Conservation (phyloP, 2,888 invertebrate species). For the Elysia crispata region DNA sequence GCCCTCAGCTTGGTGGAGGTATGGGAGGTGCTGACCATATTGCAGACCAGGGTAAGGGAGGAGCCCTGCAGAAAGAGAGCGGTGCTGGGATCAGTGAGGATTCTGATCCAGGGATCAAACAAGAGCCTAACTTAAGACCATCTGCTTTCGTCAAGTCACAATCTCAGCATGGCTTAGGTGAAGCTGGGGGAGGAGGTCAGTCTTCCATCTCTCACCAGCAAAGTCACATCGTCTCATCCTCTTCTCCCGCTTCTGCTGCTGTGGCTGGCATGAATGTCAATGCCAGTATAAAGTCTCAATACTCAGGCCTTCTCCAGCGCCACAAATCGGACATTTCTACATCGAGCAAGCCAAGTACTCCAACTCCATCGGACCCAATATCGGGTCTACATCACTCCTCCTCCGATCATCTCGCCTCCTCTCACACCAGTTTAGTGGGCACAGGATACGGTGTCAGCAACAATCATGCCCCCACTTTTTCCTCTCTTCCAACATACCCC, state of each 20-base stretch:
- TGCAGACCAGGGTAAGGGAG: background rate
- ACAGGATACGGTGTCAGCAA: background rate
- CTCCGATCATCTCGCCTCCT: constrained; percentile 40
- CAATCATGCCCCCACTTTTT: background rate
- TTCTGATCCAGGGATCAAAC: constrained; percentile 64
- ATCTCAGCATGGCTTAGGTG: constrained; percentile 70
- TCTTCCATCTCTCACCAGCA: no score
- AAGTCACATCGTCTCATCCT: background rate
- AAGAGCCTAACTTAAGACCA: constrained; percentile 72
- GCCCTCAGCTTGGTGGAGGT: constrained; percentile 56
- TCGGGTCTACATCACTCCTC: constrained; percentile 17
- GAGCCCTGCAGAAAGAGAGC: background rate
- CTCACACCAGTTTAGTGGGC: background rate
- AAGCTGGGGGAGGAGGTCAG: constrained; percentile 50
- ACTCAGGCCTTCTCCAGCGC: constrained; percentile 66
- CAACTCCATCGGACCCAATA: constrained; percentile 51
- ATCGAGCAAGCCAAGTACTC: constrained; percentile 58
- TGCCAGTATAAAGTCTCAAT: constrained; percentile 61
- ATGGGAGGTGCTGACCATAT: background rate
- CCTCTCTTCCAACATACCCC: no score
- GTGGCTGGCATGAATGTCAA: constrained; percentile 5
- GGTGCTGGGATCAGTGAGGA: constrained; percentile 50
- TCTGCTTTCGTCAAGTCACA: constrained; percentile 74
- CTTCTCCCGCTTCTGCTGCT: constrained; percentile 16
- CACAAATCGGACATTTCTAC: constrained; percentile 75